Evolutionary conservation across 2,797 vertebrate species (phyloP).

Genomic region (Bradypus variegatus): DNA sequence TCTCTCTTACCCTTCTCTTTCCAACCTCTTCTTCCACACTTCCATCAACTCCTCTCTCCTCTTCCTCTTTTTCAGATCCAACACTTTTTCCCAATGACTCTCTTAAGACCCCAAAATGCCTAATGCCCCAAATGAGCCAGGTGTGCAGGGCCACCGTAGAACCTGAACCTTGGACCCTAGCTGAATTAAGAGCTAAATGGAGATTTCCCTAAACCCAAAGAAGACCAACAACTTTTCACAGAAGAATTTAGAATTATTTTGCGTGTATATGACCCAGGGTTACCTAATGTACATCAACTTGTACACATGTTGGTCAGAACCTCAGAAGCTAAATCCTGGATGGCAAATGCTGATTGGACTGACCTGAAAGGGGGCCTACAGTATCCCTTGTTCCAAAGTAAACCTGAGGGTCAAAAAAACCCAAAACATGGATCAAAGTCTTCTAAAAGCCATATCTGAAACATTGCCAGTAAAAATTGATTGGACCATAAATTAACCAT

Average conservation of each 20-base stretch:
- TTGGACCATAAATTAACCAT: background rate
- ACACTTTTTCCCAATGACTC: background rate
- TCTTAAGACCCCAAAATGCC: background rate
- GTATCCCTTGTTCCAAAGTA: background rate
- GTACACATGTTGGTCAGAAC: background rate
- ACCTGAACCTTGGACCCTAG: background rate
- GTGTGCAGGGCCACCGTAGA: background rate
- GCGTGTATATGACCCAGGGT: background rate
- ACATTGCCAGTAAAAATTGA: background rate
- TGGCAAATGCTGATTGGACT: background rate
- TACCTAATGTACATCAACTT: background rate
- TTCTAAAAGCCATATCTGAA: background rate
- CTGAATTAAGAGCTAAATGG: background rate
- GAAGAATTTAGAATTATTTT: background rate
- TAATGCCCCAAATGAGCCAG: background rate
- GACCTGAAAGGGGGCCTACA: background rate
- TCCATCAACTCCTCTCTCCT: background rate
- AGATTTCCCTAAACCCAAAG: background rate
- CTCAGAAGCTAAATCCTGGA: background rate
- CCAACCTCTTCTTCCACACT: background rate
- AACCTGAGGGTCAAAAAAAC: background rate
- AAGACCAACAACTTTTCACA: background rate
- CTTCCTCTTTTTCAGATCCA: background rate
- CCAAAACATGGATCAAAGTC: background rate
- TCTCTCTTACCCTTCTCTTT: background rate